phyloP scores from a whole-genome alignment of 2,797 vertebrate genomes.

The Notolepis coatsorum region DNA sequence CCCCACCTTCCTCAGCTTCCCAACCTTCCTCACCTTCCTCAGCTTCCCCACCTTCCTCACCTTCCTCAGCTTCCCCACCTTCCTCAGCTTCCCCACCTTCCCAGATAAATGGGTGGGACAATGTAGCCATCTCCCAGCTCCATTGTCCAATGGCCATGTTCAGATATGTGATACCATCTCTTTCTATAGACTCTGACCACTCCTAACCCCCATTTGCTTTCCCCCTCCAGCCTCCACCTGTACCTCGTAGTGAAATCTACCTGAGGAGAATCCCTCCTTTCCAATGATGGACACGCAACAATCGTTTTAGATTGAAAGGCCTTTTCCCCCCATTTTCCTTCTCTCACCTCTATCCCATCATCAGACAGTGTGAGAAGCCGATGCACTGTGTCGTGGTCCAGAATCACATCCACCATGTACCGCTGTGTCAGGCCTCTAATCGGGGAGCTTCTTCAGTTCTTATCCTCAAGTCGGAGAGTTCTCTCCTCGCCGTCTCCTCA shows the following conservation, averaged over 20 bases:
- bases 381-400: not conserved
- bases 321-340: not conserved
- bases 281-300: not conserved
- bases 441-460: not conserved
- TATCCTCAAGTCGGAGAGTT: not conserved
- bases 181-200: not conserved
- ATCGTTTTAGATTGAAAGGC: not conserved
- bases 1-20: not conserved
- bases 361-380: not conserved
- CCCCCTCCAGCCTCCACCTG: constrained; percentile 4
- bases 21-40: not conserved
- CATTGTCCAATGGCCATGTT: not conserved
- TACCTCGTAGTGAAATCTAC: constrained; percentile 17
- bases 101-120: not conserved
- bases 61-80: not conserved
- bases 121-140: not conserved
- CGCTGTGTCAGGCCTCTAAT: not conserved
- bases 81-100: not conserved
- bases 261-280: not conserved
- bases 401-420: not conserved
- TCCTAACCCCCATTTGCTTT: not conserved
- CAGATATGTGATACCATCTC: not conserved
- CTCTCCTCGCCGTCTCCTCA: not conserved
- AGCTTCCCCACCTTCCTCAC: too few species aligned
- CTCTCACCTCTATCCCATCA: not conserved